These are phyloP conservation scores for Microcaecilia unicolor DNA, from an alignment of 2,797 vertebrate genomes.

Conservation along the genomic window DNA sequence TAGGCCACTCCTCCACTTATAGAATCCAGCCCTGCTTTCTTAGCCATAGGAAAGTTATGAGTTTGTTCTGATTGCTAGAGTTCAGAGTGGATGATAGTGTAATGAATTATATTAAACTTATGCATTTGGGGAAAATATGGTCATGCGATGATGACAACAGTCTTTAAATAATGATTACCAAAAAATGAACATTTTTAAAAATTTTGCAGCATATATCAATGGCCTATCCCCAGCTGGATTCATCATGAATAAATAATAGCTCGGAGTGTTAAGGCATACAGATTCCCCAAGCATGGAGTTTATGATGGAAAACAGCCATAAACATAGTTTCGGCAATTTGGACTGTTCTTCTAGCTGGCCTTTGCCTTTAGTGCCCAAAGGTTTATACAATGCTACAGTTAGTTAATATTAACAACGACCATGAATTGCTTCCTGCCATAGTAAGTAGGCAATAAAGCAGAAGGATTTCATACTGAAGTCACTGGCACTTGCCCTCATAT, in stretches of 20 bases:
- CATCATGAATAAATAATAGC: neutral
- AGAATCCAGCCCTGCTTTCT: too few relatives aligned
- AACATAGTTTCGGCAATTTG: neutral
- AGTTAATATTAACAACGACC: conserved; percentile 18
- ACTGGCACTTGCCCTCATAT: conserved; percentile 7
- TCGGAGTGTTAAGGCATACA: neutral
- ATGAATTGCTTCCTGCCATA: conserved; percentile 23
- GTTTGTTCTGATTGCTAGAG: too few relatives aligned
- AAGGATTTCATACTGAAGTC: conserved; percentile 6
- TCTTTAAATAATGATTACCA: too few relatives aligned
- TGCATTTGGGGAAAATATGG: too few relatives aligned
- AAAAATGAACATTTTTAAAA: too few relatives aligned
- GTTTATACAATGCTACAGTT: conserved; percentile 3
- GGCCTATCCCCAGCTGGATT: neutral
- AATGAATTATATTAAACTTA: too few relatives aligned
- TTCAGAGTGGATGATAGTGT: too few relatives aligned
- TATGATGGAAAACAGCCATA: conserved; percentile 9
- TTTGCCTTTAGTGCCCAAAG: conserved; percentile 15
- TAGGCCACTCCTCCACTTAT: too few relatives aligned
- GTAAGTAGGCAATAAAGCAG: conserved; percentile 11
- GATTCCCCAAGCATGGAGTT: neutral
- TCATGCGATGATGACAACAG: too few relatives aligned
- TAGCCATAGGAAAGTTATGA: too few relatives aligned
- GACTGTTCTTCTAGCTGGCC: conserved; percentile 12
- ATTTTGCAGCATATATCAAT: neutral